Percentiles rank a stretch among this genome's conserved stretches.
These are phyloP conservation scores for Jaculus jaculus DNA, from an alignment of 2,113 vertebrate genomes.

Conservation along the genomic window DNA sequence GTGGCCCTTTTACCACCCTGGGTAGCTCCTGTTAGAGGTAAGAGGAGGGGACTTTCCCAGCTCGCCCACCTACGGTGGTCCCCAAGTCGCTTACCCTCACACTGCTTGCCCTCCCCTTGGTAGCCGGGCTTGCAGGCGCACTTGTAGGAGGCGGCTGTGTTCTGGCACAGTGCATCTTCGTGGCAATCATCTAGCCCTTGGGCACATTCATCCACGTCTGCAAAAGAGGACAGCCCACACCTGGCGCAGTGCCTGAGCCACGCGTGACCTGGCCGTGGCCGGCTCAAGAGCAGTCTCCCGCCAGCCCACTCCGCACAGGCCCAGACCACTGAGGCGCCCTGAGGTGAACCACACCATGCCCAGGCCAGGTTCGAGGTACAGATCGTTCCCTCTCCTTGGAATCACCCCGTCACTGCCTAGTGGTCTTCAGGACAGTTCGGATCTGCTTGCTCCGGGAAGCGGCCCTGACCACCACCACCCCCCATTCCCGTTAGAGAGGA, in stretches of 20 bases:
- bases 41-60: neutral
- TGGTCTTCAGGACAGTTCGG: neutral
- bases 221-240: constrained; percentile 66
- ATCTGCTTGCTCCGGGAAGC: neutral
- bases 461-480: neutral
- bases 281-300: neutral
- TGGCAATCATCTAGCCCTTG: constrained; percentile 95
- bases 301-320: neutral
- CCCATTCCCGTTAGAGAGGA: neutral
- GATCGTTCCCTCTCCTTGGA: neutral
- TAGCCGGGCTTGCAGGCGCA: constrained; percentile 95
- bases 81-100: constrained; percentile 86
- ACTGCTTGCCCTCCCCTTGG: constrained; percentile 93
- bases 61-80: neutral
- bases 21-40: neutral
- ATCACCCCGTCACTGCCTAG: neutral
- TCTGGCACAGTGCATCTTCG: constrained; percentile 95
- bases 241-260: neutral
- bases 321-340: neutral
- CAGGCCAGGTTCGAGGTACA: neutral
- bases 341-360: neutral
- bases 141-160: constrained; percentile 93
- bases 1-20: neutral
- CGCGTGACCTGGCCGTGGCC: neutral
- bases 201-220: constrained; percentile 95